phyloP scores from a whole-genome alignment of 2,888 invertebrate species.

The Oeneis ivallda region DNA sequence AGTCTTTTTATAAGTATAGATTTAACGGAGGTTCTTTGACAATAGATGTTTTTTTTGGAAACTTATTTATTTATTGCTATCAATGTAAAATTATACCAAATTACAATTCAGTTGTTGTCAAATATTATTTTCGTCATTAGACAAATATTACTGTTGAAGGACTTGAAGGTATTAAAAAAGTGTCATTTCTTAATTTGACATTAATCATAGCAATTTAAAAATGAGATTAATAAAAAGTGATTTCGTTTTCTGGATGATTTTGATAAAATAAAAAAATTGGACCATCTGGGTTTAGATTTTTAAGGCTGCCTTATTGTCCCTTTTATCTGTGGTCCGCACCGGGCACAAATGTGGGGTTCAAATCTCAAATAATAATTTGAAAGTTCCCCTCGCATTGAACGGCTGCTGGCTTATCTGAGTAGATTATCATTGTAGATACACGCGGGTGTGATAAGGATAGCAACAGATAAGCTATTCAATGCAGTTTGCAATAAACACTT shows the following conservation, averaged over 20 bases:
- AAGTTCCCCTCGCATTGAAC: slow-evolving; percentile 54
- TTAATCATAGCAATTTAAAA: too few relatives aligned
- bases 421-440: slow-evolving; percentile 61
- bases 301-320: slow-evolving; percentile 25
- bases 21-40: neutral
- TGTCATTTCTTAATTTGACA: too few relatives aligned
- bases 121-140: too few relatives aligned
- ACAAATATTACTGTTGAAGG: too few relatives aligned
- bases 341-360: slow-evolving; percentile 50
- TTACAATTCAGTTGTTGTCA: too few relatives aligned
- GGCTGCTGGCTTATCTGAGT: slow-evolving; percentile 61
- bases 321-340: slow-evolving; percentile 24
- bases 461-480: slow-evolving; percentile 41
- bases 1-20: too few relatives aligned
- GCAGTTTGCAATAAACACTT: slow-evolving; percentile 35
- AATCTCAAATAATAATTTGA: slow-evolving; percentile 58
- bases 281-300: slow-evolving; percentile 10
- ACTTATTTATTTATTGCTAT: too few relatives aligned
- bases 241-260: neutral
- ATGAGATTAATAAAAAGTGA: too few relatives aligned
- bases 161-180: too few relatives aligned
- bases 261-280: slow-evolving; percentile 6
- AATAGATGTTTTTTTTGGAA: neutral
- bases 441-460: slow-evolving; percentile 50
- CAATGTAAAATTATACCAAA: too few relatives aligned